phyloP scores from a whole-genome alignment of 2,888 invertebrate genomes.

The Trichopoda pennipes region DNA sequence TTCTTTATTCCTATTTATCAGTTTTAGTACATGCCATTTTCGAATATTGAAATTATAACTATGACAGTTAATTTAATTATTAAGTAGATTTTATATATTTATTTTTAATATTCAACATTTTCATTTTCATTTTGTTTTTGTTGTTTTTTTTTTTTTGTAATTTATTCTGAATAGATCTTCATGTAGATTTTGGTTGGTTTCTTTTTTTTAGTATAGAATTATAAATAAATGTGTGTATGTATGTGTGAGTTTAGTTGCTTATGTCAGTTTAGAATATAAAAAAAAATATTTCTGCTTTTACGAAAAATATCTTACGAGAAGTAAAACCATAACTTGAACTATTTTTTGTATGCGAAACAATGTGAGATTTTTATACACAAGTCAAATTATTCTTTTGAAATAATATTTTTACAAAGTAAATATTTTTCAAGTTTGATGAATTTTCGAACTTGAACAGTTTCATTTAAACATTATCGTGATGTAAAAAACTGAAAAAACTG shows the following conservation, averaged over 20 bases:
- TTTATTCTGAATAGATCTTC: constrained; percentile 55
- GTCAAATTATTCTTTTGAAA: too few relatives aligned
- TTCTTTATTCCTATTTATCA: constrained; percentile 22
- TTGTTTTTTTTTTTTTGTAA: constrained; percentile 55
- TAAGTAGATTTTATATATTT: constrained; percentile 49
- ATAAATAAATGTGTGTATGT: neutral
- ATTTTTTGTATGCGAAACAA: too few relatives aligned
- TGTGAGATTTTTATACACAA: too few relatives aligned
- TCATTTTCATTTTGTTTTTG: constrained; percentile 29
- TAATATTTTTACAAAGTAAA: too few relatives aligned
- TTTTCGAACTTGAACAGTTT: too few relatives aligned
- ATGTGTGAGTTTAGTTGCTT: neutral
- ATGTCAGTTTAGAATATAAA: neutral
- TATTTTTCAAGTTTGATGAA: too few relatives aligned
- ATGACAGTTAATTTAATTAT: constrained; percentile 67
- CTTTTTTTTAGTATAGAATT: constrained; percentile 16
- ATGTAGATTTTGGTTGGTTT: constrained; percentile 40
- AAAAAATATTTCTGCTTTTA: neutral
- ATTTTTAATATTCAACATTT: constrained; percentile 44
- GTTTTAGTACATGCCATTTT: constrained; percentile 49
- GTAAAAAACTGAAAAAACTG: too few relatives aligned
- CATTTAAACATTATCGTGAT: too few relatives aligned
- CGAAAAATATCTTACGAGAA: neutral
- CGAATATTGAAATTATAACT: constrained; percentile 59
- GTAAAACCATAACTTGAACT: constrained; percentile 24